Percentiles rank a stretch among this genome's conserved stretches.
Evolutionary conservation across 2,797 vertebrate genomes (phyloP).

Genomic region (Cynodonichthys magdalenae): DNA sequence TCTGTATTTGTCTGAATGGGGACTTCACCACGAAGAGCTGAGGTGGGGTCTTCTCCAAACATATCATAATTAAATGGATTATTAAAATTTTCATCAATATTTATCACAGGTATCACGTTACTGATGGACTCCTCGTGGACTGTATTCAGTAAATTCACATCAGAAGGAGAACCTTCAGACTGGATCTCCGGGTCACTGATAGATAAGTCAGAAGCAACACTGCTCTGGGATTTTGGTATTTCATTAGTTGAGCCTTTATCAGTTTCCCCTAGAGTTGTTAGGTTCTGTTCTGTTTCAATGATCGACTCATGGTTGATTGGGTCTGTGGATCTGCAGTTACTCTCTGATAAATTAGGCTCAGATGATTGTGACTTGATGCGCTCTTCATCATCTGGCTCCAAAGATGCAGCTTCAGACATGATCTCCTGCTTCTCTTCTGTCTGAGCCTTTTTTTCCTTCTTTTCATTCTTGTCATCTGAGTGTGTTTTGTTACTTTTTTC

Average conservation of each 20-base stretch:
- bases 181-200: conserved; percentile 8
- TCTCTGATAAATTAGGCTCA: conserved; percentile 4
- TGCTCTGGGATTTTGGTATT: conserved; percentile 15
- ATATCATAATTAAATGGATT: conserved; percentile 22
- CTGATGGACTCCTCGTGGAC: conserved; percentile 3
- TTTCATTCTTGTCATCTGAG: conserved; percentile 16
- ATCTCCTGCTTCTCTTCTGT: conserved; percentile 9
- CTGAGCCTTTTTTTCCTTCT: conserved; percentile 5
- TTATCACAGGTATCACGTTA: conserved; percentile 14
- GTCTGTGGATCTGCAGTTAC: conserved; percentile 6
- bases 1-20: conserved; percentile 22
- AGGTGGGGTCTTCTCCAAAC: conserved; percentile 24
- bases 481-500: conserved; percentile 17
- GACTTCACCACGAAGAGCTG: conserved; percentile 10
- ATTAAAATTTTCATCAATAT: conserved; percentile 2
- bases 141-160: neutral
- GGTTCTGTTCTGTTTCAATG: neutral
- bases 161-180: conserved; percentile 9
- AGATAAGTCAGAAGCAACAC: neutral
- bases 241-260: conserved; percentile 17
- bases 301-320: neutral
- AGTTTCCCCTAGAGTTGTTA: conserved; percentile 6
- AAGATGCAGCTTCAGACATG: conserved; percentile 5
- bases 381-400: conserved; percentile 16
- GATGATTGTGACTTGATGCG: neutral